Evolutionary conservation across 2,888 invertebrate genomes (phyloP), one percentile per base, ranked within the genome.

Genomic region (Lucinisca nassula): DNA sequence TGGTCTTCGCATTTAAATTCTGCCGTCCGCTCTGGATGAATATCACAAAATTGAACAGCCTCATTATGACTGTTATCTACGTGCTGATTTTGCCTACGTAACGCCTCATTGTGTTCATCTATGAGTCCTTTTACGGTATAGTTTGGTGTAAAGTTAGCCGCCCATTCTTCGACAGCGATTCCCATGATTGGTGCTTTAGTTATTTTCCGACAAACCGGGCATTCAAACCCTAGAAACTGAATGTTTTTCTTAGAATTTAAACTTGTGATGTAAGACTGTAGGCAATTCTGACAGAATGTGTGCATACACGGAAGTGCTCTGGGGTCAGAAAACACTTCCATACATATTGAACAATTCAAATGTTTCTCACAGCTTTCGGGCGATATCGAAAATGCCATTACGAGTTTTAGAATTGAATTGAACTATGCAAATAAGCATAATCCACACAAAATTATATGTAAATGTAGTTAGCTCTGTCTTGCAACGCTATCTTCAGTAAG

Each of bases 291-390:
- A 67, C 84, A 87, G 38, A 82, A 84, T 38, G 84, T 81, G 49
- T 87, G 87, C 67, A 87, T 58, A 38, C 84, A 87, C 3, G 87
- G 84, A 27, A 82, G 73, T 17, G 84, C 75, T n/a, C 87, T 74
- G 0, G 87, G 82, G 35, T 84, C 70, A n/a, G 70, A 35, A 72
- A 70, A 79, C 21, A 79, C 30, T 30, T 79, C 79, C 79, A 79
- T 49, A 40, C 79, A 79, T 14, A 79, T 45, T 30, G 79, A 61
- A 61, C 79, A 79, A 24, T 72, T 79, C 27, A 79, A 24, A 72
- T 79, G 79, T 49, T 32, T 72, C 35, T 49, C 70, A 45, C n/a
- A 67, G 32, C 38, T 49, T 27, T 14, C n/a, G 0, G 32, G 21
- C 21, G 37, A 24, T 45, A 72, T 49, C 24, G 72, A 35, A 12